Evolutionary conservation across 1,140 invertebrate genomes (phyloP).

Genomic region (Caenorhabditis remanei): DNA sequence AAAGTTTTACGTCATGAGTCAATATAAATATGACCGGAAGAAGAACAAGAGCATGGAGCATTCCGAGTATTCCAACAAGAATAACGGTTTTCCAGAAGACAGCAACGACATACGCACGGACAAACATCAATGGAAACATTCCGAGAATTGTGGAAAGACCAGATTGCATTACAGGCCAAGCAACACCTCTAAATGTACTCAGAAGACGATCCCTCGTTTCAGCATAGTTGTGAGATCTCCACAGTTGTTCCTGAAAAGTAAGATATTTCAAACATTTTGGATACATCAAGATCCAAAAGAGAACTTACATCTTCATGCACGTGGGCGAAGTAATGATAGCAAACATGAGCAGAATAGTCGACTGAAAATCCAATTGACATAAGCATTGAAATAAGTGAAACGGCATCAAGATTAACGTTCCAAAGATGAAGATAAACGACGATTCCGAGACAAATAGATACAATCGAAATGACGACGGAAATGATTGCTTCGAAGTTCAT

Average conservation of each 20-base stretch:
- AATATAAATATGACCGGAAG: slow-evolving; percentile 67
- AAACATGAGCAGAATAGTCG: slow-evolving; percentile 75
- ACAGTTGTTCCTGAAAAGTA: slow-evolving; percentile 31
- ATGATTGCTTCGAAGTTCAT: slow-evolving; percentile 74
- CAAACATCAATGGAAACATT: slow-evolving; percentile 75
- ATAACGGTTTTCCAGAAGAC: slow-evolving; percentile 77
- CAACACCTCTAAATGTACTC: slow-evolving; percentile 13
- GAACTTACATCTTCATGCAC: slow-evolving; percentile 54
- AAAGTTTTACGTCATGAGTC: slow-evolving; percentile 59
- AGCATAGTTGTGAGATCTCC: slow-evolving; percentile 25
- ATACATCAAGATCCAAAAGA: neutral
- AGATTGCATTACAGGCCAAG: slow-evolving; percentile 56
- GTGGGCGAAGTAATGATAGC: slow-evolving; percentile 76
- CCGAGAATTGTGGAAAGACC: slow-evolving; percentile 71
- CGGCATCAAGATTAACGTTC: slow-evolving; percentile 75
- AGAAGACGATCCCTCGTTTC: slow-evolving; percentile 30
- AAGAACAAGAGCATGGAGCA: slow-evolving; percentile 66
- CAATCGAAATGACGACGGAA: slow-evolving; percentile 73
- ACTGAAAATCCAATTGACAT: slow-evolving; percentile 75
- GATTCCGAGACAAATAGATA: slow-evolving; percentile 74
- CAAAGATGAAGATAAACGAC: slow-evolving; percentile 75
- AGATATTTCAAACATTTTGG: neutral
- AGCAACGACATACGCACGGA: slow-evolving; percentile 74
- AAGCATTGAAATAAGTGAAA: slow-evolving; percentile 74
- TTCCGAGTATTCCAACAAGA: slow-evolving; percentile 70